Evolutionary conservation across 1,140 invertebrate species (phyloP).

Genomic region (Papilio xuthus): DNA sequence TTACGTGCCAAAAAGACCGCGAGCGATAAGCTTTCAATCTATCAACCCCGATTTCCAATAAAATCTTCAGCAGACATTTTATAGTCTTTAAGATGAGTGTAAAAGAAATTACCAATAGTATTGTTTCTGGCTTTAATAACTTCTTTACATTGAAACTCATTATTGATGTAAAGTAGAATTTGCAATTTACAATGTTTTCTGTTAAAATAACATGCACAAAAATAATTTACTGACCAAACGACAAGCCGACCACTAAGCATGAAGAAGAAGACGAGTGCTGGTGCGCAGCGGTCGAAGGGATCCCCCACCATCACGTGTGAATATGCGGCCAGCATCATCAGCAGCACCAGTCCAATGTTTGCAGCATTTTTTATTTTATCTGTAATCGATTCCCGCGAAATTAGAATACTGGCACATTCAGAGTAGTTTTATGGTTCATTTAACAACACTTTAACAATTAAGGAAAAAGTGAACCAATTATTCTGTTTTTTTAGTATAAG

Average conservation of each 20-base stretch:
- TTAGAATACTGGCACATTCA: not conserved
- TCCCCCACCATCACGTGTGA: constrained; percentile 96
- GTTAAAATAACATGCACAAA: not conserved
- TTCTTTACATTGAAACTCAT: too few relatives aligned
- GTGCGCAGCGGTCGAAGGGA: constrained; percentile 95
- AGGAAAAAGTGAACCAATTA: too few relatives aligned
- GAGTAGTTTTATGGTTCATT: too few relatives aligned
- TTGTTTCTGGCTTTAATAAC: too few relatives aligned
- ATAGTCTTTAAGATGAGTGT: not conserved
- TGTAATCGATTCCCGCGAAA: constrained; percentile 65
- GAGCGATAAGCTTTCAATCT: not conserved
- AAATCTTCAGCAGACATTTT: not conserved
- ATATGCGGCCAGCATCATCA: constrained; percentile 95
- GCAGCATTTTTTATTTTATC: constrained; percentile 94
- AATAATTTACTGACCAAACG: constrained; percentile 80
- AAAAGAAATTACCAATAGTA: too few relatives aligned
- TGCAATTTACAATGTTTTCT: not conserved
- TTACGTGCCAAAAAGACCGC: constrained; percentile 1
- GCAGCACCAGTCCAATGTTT: constrained; percentile 90
- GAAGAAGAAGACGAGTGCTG: constrained; percentile 96
- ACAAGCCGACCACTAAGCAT: constrained; percentile 97
- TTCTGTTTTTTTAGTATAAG: too few relatives aligned
- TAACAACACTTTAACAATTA: too few relatives aligned
- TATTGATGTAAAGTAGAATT: not conserved
- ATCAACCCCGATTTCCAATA: not conserved